Evolutionary conservation across 2,888 invertebrate species (phyloP), one percentile per base, ranked within the genome.

Genomic region (Congeria kusceri): DNA sequence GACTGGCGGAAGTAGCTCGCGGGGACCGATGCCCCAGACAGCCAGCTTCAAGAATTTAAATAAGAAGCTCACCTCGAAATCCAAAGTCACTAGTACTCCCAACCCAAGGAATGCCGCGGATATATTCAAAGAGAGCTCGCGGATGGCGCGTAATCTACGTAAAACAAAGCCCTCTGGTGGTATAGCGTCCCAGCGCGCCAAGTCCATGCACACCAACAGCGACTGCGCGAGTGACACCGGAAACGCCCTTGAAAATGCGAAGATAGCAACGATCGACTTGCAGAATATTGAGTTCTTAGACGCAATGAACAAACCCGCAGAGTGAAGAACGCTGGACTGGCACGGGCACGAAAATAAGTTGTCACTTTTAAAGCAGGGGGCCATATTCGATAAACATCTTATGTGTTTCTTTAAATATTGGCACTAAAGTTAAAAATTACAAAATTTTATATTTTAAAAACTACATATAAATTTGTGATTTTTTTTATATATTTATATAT

Each of bases 1-100:
- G 20, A 80, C 75, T 9, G 80, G 68, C 2, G 75, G 71, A 9
- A 76, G 75, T 0, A 73, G 53, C 4, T 63, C 77, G 7, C 58
- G 62, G 32, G 67, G 73, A 3, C n/a, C 49, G 3, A 23, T 63
- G 39, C 27, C 63, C 7, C 27, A 63, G 1, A 53, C 53, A 1
- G 3, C 20, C 13, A 53, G 53, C 18, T 11, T 53, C 23, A 53
- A 53, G 39, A 39, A 39, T 39, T 13, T 39, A 11, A 39, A 39
- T 13, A 39, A 39, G 39, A 39, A 39, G 39, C 11, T 39, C 11
- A 15, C 1, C 1, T 39, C 39, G 3, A 39, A 39, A 39, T 39
- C 39, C 13, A 39, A 3, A 39, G 39, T 39, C 39, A 15, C 9
- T 9, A 39, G 39, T 15, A 39, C 39, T 1, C 3, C 3, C 9